Percentiles rank a stretch among this genome's conserved stretches.
phyloP scores from a whole-genome alignment of 2,888 invertebrate genomes.

The Trissolcus japonicus region DNA sequence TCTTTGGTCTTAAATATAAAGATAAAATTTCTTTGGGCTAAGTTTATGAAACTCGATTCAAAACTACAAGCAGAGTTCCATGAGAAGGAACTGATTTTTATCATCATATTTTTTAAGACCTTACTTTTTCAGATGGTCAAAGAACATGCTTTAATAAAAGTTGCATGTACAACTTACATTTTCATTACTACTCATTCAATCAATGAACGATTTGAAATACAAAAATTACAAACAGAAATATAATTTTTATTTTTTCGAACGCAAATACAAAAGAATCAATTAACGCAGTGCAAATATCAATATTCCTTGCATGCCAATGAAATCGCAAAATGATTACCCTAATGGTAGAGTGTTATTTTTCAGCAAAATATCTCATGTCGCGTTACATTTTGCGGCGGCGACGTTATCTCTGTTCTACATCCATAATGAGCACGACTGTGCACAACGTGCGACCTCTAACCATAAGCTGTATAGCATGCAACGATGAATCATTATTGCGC shows the following conservation, averaged over 20 bases:
- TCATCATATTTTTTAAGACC: not conserved
- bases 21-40: too few relatives aligned
- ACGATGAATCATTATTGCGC: constrained; percentile 43
- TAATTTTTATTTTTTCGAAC: too few relatives aligned
- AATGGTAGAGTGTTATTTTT: constrained; percentile 6
- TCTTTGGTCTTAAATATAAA: too few relatives aligned
- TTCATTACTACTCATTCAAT: too few relatives aligned
- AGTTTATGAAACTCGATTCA: too few relatives aligned
- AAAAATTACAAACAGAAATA: too few relatives aligned
- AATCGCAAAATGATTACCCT: constrained; percentile 10
- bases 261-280: too few relatives aligned
- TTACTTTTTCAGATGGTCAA: not conserved
- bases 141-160: not conserved
- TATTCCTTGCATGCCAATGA: not conserved
- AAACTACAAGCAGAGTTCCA: too few relatives aligned
- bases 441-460: constrained; percentile 12
- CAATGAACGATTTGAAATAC: too few relatives aligned
- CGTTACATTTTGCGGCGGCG: constrained; percentile 13
- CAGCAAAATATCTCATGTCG: constrained; percentile 10
- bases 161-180: too few relatives aligned
- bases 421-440: constrained; percentile 24
- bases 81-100: too few relatives aligned
- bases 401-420: constrained; percentile 40
- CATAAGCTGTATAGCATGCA: constrained; percentile 31
- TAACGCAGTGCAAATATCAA: not conserved